Evolutionary conservation across 2,113 vertebrate genomes (phyloP).

Genomic region (Erythrocercus mccallii): DNA sequence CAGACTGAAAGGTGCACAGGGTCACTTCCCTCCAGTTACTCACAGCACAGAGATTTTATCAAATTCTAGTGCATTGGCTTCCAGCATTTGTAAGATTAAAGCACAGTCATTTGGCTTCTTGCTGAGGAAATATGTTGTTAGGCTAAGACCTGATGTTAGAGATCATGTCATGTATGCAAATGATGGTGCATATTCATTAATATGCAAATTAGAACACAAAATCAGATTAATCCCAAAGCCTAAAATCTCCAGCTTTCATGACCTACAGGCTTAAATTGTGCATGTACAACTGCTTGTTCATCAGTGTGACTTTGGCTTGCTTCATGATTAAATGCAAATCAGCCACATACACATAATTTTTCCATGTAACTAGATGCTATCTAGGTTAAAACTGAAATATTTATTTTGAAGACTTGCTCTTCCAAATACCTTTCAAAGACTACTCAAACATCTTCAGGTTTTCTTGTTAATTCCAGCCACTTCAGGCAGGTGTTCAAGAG

Average conservation of each 20-base stretch:
- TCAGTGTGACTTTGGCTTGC: background rate
- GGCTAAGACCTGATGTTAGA: background rate
- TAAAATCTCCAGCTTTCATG: background rate
- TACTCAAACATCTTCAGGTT: background rate
- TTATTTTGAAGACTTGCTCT: background rate
- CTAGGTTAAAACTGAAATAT: background rate
- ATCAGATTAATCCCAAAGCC: conserved; percentile 9
- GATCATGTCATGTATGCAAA: background rate
- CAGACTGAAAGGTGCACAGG: background rate
- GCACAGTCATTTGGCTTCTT: background rate
- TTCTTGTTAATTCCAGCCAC: background rate
- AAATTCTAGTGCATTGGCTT: background rate
- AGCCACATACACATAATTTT: background rate
- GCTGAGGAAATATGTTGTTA: background rate
- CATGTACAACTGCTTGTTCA: background rate
- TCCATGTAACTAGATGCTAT: background rate
- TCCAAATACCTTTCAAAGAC: background rate
- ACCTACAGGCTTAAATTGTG: background rate
- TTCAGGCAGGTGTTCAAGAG: background rate
- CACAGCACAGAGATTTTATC: background rate
- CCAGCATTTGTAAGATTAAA: background rate
- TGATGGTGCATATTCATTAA: background rate
- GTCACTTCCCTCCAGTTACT: background rate
- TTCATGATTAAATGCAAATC: background rate
- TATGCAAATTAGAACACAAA: conserved; percentile 12